A percentile compares a stretch with the other conserved stretches of the same genome.
phyloP scores from a whole-genome alignment of 2,797 vertebrate genomes.

The Carduelis carduelis region DNA sequence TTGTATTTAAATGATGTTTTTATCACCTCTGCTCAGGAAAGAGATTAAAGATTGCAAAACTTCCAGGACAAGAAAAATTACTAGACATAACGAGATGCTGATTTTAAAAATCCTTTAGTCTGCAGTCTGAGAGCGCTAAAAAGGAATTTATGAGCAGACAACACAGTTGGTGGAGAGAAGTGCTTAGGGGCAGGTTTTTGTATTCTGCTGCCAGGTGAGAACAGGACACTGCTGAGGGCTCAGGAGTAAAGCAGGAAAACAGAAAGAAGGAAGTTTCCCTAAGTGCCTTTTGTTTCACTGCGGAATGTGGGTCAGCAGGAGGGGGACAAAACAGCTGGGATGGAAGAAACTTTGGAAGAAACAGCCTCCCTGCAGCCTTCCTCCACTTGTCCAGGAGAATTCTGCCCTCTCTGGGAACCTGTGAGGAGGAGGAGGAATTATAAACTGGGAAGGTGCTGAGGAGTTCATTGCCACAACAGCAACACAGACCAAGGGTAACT shows the following conservation, averaged over 20 bases:
- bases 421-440: neutral
- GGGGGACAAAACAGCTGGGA: neutral
- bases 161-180: neutral
- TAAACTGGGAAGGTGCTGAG: neutral
- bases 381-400: fast-evolving
- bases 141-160: neutral
- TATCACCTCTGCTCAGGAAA: neutral
- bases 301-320: neutral
- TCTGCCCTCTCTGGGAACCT: neutral
- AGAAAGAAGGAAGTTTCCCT: neutral
- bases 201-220: neutral
- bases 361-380: neutral
- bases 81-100: neutral
- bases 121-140: neutral
- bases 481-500: neutral
- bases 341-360: neutral
- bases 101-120: neutral
- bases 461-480: neutral
- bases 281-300: neutral
- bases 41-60: neutral
- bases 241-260: neutral
- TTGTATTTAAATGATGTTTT: neutral
- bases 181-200: neutral
- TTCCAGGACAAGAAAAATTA: neutral
- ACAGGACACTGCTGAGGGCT: neutral